Base-by-base conservation (phyloP, 2,888 invertebrate genomes). In the Ptilodon capucinus region DNA sequence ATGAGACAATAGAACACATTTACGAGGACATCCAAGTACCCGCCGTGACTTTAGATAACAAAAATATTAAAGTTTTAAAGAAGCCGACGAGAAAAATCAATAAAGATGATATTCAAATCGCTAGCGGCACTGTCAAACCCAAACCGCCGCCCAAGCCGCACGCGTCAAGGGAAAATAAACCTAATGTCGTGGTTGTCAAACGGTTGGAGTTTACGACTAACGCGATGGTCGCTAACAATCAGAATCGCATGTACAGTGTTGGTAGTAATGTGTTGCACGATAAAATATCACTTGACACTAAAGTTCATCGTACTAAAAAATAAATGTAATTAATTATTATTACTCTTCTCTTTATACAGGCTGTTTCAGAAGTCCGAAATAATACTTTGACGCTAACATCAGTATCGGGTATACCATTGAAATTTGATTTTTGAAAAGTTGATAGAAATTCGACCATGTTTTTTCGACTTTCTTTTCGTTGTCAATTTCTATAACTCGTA, bases 131-230 rank as follows among this genome's bases (percentile, higher is more conserved):
- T 41, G 51, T 58, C 1, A 43, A 50, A 36, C 57, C 65, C 1
- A 61, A 61, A 40, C 65, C 64, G 0, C 16, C 8, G 11, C 51
- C 46, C 2, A 56, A 57, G 45, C 40, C 30, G 3, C 43, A 46
- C 34, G 8, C 38, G 40, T 40, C 63, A 43, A 65, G 54, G 45
- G 55, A 70, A 51, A 67, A 38, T 59, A 77, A 79, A 67, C 71
- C 79, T 67, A 75, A 74, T 58, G 65, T 93, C 9, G 92, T 92
- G 45, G 94, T 95, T 59, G 89, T 92, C 52, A 85, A 92, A 43
- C 92, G 92, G 52, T 82, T 95, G 47, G 88, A 93, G 3, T 95
- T 92, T 0, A 94, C 95, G 2, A 95, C 95, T 34, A 95, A 95
- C 73, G 86, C 91, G 51, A 79, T 79, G 71, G 70, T 84, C 11